Percentiles rank a stretch among this genome's conserved stretches.
Conservation (phyloP, 35 echinoderm and acorn worm genomes). For the Nesometra sesokonis region DNA sequence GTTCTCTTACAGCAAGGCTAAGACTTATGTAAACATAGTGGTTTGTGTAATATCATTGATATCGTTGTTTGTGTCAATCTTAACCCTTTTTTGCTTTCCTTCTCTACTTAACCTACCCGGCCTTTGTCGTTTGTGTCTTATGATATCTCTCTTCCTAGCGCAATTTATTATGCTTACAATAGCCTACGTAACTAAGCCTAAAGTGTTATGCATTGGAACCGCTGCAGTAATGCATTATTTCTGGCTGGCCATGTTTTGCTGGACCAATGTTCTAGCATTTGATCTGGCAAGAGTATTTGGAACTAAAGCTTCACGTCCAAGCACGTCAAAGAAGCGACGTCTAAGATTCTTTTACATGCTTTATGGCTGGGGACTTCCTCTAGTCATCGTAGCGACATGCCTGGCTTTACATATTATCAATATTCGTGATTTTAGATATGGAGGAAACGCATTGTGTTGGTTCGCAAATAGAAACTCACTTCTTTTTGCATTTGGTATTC, state of each 20-base stretch:
- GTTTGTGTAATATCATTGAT: neutral
- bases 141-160: neutral
- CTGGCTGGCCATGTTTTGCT: conserved; percentile 5
- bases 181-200: neutral
- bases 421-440: neutral
- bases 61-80: neutral
- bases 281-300: conserved; percentile 1
- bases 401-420: neutral
- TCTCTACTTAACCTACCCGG: neutral
- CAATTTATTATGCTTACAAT: neutral
- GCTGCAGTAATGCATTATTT: conserved; percentile 7
- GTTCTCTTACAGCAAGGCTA: neutral
- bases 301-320: neutral
- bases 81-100: neutral
- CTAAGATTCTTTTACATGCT: neutral
- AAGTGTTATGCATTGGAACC: neutral
- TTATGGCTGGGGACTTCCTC: conserved; percentile 3
- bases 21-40: neutral
- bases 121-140: neutral
- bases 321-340: neutral
- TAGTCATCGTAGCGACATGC: neutral
- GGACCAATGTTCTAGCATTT: conserved; percentile 18
- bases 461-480: neutral
- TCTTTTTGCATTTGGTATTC: neutral
- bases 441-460: neutral